Evolutionary conservation across 2,888 invertebrate genomes (phyloP).

Genomic region (Rhagophthalmus giganteus): DNA sequence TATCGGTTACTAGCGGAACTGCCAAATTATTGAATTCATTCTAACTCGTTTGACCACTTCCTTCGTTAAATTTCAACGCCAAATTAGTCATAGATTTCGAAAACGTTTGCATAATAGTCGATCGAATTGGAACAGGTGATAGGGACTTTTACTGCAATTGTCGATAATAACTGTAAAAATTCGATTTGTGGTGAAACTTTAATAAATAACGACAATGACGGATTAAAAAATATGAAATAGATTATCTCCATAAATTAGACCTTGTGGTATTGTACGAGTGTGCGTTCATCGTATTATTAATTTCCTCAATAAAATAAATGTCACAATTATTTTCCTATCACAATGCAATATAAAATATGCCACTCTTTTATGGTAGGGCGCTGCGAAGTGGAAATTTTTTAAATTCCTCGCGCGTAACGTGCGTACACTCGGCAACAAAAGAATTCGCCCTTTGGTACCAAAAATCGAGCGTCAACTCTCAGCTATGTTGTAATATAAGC

Average conservation of each 20-base stretch:
- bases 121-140: too few relatives aligned
- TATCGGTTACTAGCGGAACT: slow-evolving; percentile 27
- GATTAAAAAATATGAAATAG: slow-evolving; percentile 14
- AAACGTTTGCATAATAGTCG: too few relatives aligned
- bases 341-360: slow-evolving; percentile 27
- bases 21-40: slow-evolving; percentile 14
- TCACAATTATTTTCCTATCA: slow-evolving; percentile 32
- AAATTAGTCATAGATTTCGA: too few relatives aligned
- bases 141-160: background rate
- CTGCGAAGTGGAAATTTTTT: slow-evolving; percentile 1
- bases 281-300: slow-evolving; percentile 16
- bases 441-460: background rate
- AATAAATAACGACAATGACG: slow-evolving; percentile 5
- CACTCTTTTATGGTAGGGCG: slow-evolving; percentile 9
- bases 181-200: slow-evolving; percentile 2
- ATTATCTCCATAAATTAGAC: slow-evolving; percentile 23
- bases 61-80: too few relatives aligned
- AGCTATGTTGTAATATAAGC: background rate
- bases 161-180: too few relatives aligned
- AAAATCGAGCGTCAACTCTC: background rate
- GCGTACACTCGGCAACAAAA: too few relatives aligned
- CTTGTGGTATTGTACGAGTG: slow-evolving; percentile 14
- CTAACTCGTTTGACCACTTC: slow-evolving; percentile 9
- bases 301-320: slow-evolving; percentile 30
- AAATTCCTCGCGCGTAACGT: slow-evolving; percentile 7